Percentiles rank a stretch among this genome's conserved stretches.
Evolutionary conservation across 2,888 invertebrate genomes (phyloP).

Genomic region (Acronicta alni): DNA sequence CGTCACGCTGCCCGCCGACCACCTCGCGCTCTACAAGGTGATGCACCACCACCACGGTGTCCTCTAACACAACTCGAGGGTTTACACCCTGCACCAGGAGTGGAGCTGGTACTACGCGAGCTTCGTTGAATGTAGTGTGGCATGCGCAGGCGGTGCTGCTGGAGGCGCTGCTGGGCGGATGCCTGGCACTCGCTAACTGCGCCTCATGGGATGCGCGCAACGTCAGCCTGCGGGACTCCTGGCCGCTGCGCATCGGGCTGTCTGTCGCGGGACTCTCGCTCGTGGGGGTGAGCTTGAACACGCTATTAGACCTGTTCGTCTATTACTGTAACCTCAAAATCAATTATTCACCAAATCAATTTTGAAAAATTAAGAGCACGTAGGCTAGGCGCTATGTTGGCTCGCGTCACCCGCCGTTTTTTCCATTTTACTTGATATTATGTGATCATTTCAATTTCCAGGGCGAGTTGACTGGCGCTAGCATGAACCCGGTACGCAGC

Average conservation of each 20-base stretch:
- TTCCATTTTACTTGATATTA: no score
- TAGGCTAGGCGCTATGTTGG: no score
- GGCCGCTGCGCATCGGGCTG: slow-evolving; percentile 91
- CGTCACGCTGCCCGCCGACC: slow-evolving; percentile 78
- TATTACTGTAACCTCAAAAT: no score
- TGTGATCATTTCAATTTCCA: slow-evolving; percentile 62
- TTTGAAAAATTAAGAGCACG: no score
- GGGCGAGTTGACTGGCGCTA: slow-evolving; percentile 92
- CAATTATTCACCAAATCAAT: no score
- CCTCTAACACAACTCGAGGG: no score
- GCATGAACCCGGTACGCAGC: slow-evolving; percentile 92
- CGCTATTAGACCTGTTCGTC: background rate
- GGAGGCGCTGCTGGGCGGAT: slow-evolving; percentile 90
- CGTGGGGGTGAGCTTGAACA: slow-evolving; percentile 88
- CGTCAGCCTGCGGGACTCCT: slow-evolving; percentile 90
- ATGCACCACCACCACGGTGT: background rate
- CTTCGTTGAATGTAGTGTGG: background rate
- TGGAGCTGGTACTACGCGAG: background rate
- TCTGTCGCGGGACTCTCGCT: slow-evolving; percentile 90
- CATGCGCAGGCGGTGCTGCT: slow-evolving; percentile 86
- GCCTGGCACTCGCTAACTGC: slow-evolving; percentile 91
- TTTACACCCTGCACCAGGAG: no score
- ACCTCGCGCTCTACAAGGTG: slow-evolving; percentile 57
- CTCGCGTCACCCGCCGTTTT: no score
- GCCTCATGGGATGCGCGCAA: slow-evolving; percentile 93